These are phyloP conservation scores for Anhinga anhinga DNA, from an alignment of 2,113 vertebrate species.

Conservation along the genomic window DNA sequence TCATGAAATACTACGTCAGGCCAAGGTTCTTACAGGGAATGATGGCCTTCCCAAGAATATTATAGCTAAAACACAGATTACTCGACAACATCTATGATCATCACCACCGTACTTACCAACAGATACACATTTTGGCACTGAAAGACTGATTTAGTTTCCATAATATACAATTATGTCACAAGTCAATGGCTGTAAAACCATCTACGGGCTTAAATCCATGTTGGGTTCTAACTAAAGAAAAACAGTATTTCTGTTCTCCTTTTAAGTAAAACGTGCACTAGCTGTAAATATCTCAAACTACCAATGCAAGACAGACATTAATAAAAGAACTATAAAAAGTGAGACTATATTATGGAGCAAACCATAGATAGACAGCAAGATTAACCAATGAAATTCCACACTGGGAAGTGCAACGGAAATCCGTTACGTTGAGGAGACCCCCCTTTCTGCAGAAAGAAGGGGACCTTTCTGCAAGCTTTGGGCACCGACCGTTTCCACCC, in stretches of 20 bases:
- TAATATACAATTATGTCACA: not conserved
- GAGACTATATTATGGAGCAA: not conserved
- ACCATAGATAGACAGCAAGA: not conserved
- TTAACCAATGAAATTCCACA: not conserved
- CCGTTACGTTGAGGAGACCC: not conserved
- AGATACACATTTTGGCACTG: not conserved
- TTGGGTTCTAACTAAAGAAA: not conserved
- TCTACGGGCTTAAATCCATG: not conserved
- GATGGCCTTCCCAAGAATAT: not conserved
- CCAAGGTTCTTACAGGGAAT: not conserved
- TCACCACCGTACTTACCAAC: not conserved
- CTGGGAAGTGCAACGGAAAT: not conserved
- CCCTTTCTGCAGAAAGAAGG: not conserved
- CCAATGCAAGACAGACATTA: not conserved
- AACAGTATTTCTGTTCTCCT: not conserved
- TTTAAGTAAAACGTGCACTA: not conserved
- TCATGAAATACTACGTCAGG: not conserved
- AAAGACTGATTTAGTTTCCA: not conserved
- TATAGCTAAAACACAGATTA: not conserved
- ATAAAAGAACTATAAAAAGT: not conserved
- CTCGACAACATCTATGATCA: not conserved
- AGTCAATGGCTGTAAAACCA: not conserved
- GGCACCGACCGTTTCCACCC: not conserved
- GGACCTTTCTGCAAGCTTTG: not conserved
- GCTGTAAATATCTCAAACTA: not conserved